Conservation (phyloP, 1,140 invertebrate species). For the Dryas iulia region DNA sequence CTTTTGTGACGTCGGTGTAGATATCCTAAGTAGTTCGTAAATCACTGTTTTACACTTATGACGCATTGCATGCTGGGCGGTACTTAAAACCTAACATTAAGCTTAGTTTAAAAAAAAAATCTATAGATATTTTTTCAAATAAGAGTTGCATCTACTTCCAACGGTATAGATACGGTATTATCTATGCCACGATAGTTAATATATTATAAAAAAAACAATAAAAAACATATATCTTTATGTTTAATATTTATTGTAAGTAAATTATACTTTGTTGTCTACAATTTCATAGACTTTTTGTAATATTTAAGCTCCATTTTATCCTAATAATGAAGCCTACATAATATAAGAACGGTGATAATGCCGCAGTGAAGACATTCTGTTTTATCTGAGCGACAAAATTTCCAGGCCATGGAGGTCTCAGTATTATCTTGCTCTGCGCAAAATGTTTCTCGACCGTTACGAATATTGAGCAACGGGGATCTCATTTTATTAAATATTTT, state of each 20-base stretch:
- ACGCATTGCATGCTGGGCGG: no score
- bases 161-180: no score
- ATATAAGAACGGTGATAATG: slow-evolving; percentile 28
- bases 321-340: slow-evolving; percentile 26
- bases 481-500: not conserved
- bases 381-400: slow-evolving; percentile 33
- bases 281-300: not conserved
- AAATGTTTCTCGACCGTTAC: slow-evolving; percentile 17
- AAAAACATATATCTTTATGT: not conserved
- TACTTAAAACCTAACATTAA: no score
- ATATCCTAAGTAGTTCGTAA: no score
- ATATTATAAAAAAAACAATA: no score
- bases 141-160: no score
- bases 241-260: not conserved
- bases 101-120: no score
- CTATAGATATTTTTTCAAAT: no score
- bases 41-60: no score
- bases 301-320: slow-evolving; percentile 12
- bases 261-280: not conserved
- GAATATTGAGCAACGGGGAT: slow-evolving; percentile 3
- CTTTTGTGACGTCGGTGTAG: no score
- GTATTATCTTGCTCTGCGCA: slow-evolving; percentile 21
- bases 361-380: slow-evolving; percentile 27
- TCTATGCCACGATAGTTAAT: no score
- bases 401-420: slow-evolving; percentile 26